Evolutionary conservation across 37 sponge, comb jelly and placozoan species (phyloP).

Genomic region (Geodia barretti): DNA sequence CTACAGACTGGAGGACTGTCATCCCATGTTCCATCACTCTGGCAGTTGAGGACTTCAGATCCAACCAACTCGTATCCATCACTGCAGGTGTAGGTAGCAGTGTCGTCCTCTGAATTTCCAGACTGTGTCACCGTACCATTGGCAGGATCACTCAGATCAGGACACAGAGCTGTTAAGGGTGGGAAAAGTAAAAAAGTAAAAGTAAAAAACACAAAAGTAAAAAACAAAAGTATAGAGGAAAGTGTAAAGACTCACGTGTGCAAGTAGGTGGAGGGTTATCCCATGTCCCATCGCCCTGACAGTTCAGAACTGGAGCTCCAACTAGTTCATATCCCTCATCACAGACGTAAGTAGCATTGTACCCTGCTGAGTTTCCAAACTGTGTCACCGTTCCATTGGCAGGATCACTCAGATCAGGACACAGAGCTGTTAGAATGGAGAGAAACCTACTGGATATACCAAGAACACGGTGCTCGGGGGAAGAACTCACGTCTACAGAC

Average conservation of each 20-base stretch:
- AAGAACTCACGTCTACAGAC: no score
- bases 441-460: no score
- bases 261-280: not conserved
- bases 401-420: not conserved
- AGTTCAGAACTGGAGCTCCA: not conserved
- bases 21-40: no score
- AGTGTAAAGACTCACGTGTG: no score
- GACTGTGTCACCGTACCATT: not conserved
- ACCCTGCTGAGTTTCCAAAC: not conserved
- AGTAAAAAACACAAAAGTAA: no score
- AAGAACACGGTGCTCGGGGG: no score
- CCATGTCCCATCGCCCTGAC: not conserved
- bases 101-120: not conserved
- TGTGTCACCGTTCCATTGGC: not conserved
- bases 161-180: no score
- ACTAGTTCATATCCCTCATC: not conserved
- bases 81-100: not conserved
- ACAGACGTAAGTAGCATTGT: not conserved
- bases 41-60: no score
- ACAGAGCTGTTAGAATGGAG: not conserved
- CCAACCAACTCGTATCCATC: not conserved
- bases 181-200: no score
- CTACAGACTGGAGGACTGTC: no score
- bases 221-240: no score
- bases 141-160: not conserved